A percentile compares a stretch with the other conserved stretches of the same genome.
Evolutionary conservation across 2,888 invertebrate species (phyloP).

Genomic region (Phragmatobia fuliginosa): DNA sequence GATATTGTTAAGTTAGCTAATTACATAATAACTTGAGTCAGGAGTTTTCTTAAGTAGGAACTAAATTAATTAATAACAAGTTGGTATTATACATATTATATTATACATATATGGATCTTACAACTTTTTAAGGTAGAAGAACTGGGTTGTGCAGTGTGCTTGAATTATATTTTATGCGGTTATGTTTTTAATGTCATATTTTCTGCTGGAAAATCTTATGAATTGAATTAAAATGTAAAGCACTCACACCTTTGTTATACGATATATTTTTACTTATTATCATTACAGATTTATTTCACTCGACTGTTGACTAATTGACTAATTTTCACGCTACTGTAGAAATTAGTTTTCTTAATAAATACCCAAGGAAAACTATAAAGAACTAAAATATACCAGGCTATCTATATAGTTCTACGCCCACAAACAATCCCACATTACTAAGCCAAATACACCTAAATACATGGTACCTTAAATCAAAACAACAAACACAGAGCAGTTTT

Average conservation of each 20-base stretch:
- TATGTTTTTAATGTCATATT: too few species aligned
- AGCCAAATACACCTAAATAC: background rate
- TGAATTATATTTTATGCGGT: too few species aligned
- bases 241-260: background rate
- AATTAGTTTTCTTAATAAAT: background rate
- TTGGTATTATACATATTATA: too few species aligned
- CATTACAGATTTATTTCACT: background rate
- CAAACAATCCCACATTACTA: background rate
- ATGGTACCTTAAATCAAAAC: background rate
- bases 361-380: background rate
- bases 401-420: background rate
- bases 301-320: background rate
- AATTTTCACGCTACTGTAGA: background rate
- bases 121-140: too few species aligned
- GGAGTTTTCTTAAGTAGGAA: too few species aligned
- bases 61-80: too few species aligned
- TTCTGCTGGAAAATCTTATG: background rate
- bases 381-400: background rate
- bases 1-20: too few species aligned
- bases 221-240: background rate
- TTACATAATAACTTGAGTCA: too few species aligned
- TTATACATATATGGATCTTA: too few species aligned
- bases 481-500: conserved; percentile 12
- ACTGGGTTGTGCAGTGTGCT: too few species aligned
- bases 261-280: background rate